Evolutionary conservation across 2,113 vertebrate species (phyloP).

Genomic region (Chloropsis hardwickii): DNA sequence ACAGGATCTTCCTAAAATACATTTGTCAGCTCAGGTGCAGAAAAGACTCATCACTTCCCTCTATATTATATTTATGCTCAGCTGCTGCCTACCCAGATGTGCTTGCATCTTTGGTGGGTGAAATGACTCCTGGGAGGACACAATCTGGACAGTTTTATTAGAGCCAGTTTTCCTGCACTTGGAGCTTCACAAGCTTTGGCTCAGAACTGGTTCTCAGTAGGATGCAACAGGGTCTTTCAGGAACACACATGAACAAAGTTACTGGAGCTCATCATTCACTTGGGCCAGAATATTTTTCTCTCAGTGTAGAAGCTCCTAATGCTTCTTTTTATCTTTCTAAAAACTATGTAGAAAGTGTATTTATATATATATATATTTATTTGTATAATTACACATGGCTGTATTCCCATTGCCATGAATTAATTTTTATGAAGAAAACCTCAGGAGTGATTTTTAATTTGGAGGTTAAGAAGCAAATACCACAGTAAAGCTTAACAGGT

Average conservation of each 20-base stretch:
- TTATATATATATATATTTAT: accelerated
- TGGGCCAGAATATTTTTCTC: background rate
- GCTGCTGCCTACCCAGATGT: background rate
- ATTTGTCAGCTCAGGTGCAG: background rate
- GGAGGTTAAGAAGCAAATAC: background rate
- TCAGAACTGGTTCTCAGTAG: background rate
- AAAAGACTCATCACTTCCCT: background rate
- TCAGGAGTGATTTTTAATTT: background rate
- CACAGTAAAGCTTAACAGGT: background rate
- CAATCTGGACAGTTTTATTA: background rate
- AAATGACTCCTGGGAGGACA: background rate
- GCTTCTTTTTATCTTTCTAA: background rate
- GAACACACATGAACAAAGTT: background rate
- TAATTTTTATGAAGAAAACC: background rate
- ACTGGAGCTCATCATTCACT: background rate
- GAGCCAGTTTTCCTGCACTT: background rate
- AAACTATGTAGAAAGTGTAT: background rate
- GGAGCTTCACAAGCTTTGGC: background rate
- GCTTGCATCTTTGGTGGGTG: background rate
- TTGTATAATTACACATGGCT: background rate
- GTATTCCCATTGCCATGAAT: background rate
- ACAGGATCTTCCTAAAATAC: background rate
- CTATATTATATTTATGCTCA: background rate
- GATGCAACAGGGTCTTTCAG: background rate
- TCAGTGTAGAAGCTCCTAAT: background rate